Evolutionary conservation across 2,113 vertebrate species (phyloP), one percentile per base, ranked within the genome.

Genomic region (Sprattus sprattus): DNA sequence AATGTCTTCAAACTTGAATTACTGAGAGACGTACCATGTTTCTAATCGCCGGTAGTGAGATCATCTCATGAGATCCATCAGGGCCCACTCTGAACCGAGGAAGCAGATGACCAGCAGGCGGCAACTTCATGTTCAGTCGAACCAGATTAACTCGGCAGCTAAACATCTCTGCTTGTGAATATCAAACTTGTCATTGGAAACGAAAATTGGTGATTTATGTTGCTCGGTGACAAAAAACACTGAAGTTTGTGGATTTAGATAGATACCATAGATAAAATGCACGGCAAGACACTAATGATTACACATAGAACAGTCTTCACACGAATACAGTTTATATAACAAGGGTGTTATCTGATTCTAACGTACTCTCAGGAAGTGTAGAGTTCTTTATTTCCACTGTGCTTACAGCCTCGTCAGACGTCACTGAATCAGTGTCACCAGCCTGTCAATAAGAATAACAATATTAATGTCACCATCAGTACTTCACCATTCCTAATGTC

Each of bases 61-160:
- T 52, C 32, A 87, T 85, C 10, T 85, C 20, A 5, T 71, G 81
- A 15, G 71, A 80, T 44, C 45, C 64, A 25, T 81, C 75, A 0
- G 87, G 49, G 67, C 84, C 50, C 3, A 91, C 82, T 44, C 81
- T 85, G 81, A 89, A 90, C 46, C 85, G 87, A 39, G 92, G 89
- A 2, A 81, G 83, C 16, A 89, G 82, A 8, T 57, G 47, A 25
- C 85, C 89, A 46, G 81, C 45, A 47, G 52, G 32, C 49, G 86
- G 85, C 8, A 85, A 4, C 11, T 82, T 86, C 49, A 91, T 81
- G 7, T 89, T 86, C 50, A 92, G 80, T 13, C 88, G 86, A 52
- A 87, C 28, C 78, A 92, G 10, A 39, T 39, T 11, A 39, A 78
- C 71, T 78, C 39, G 28, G 4, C 71, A 78, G 16, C 71, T 78